These are phyloP conservation scores for Phrynocephalus vlangalii DNA, from an alignment of 2,797 vertebrate species.

Conservation along the genomic window DNA sequence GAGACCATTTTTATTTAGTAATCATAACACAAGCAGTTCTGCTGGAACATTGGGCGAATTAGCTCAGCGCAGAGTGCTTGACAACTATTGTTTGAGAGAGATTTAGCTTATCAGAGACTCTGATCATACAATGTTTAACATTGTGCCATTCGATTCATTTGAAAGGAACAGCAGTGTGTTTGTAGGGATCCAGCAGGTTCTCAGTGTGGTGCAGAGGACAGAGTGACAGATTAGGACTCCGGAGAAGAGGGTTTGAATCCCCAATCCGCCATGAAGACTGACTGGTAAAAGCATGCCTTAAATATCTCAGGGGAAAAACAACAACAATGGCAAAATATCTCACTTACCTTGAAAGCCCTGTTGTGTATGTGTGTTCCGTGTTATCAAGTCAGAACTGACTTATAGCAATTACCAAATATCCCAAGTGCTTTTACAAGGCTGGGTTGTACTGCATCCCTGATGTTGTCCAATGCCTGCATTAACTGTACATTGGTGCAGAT, in stretches of 20 bases:
- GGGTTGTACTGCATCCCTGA: neutral
- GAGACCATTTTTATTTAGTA: conserved; percentile 9
- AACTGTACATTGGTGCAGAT: neutral
- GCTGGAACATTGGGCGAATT: neutral
- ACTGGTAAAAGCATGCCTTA: no score
- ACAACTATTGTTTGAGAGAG: conserved; percentile 32
- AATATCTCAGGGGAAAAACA: no score
- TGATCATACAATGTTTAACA: conserved; percentile 28
- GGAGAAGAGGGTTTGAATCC: no score
- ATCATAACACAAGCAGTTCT: neutral
- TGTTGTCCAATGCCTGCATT: neutral
- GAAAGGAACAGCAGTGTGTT: neutral
- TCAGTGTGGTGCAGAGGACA: no score
- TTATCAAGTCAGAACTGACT: no score
- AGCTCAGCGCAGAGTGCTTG: conserved; percentile 18
- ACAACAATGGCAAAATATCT: no score
- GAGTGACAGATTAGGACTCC: no score
- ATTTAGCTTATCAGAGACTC: conserved; percentile 41
- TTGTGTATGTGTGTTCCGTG: no score
- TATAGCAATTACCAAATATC: neutral
- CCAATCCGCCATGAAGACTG: no score
- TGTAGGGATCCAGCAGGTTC: neutral
- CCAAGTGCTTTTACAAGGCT: neutral
- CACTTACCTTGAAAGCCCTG: no score
- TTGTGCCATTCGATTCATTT: conserved; percentile 32